These are phyloP conservation scores for Myotis myotis DNA, from an alignment of 2,797 vertebrate species.

Conservation along the genomic window DNA sequence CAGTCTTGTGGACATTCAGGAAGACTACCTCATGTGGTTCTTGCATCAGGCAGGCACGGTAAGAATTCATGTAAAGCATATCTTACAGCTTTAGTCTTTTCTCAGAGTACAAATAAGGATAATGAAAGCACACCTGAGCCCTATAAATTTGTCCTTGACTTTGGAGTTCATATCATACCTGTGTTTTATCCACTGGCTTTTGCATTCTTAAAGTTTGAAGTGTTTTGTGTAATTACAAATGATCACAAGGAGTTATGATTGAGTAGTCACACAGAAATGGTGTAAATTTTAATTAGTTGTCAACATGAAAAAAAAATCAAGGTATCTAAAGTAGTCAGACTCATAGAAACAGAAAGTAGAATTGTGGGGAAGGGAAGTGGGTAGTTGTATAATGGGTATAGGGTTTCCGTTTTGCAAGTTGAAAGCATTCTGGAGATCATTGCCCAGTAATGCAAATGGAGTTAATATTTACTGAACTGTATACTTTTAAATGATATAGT, in stretches of 20 bases:
- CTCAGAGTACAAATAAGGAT: not conserved
- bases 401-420: not conserved
- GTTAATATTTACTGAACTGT: not conserved
- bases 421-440: not conserved
- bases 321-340: not conserved
- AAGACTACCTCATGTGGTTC: conserved; percentile 99
- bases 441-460: not conserved
- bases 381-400: not conserved
- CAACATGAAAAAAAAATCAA: not conserved
- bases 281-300: not conserved
- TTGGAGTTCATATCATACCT: not conserved
- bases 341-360: not conserved
- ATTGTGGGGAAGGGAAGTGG: not conserved
- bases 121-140: not conserved
- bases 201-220: conserved; percentile 9
- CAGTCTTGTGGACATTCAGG: conserved; percentile 96
- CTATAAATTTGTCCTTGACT: conserved; percentile 1
- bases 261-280: not conserved
- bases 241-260: not conserved
- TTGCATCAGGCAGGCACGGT: conserved; percentile 95
- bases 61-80: conserved; percentile 79
- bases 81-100: not conserved
- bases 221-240: not conserved
- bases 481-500: not conserved
- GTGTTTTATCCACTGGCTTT: not conserved